Evolutionary conservation across 2,113 vertebrate species (phyloP).

Genomic region (Microcebus jonahi): DNA sequence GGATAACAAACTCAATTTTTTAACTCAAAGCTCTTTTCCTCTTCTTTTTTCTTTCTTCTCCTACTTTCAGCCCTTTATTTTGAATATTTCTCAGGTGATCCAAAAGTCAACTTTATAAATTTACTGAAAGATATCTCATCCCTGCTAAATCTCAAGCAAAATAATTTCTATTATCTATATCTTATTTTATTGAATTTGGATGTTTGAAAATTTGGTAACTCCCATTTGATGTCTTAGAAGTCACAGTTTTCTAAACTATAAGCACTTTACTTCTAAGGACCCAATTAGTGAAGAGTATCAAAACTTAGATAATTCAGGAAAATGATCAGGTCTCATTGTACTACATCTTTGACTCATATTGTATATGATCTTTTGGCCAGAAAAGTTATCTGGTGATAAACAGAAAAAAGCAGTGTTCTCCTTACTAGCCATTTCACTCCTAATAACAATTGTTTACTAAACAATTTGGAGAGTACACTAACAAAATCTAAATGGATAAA

Average conservation of each 20-base stretch:
- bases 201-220: background rate
- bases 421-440: background rate
- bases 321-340: background rate
- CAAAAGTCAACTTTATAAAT: background rate
- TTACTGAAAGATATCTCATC: background rate
- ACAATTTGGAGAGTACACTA: background rate
- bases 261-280: background rate
- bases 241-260: background rate
- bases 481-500: background rate
- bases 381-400: background rate
- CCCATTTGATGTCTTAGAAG: background rate
- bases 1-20: background rate
- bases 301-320: background rate
- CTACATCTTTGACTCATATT: background rate
- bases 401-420: background rate
- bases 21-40: background rate
- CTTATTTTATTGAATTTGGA: background rate
- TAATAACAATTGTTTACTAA: background rate
- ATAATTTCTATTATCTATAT: background rate
- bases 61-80: background rate
- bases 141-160: background rate
- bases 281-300: background rate
- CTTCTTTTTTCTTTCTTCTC: accelerated
- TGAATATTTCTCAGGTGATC: background rate
- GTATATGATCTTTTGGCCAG: background rate